Evolutionary conservation across 2,113 vertebrate genomes (phyloP).

Genomic region (Plectropomus leopardus): DNA sequence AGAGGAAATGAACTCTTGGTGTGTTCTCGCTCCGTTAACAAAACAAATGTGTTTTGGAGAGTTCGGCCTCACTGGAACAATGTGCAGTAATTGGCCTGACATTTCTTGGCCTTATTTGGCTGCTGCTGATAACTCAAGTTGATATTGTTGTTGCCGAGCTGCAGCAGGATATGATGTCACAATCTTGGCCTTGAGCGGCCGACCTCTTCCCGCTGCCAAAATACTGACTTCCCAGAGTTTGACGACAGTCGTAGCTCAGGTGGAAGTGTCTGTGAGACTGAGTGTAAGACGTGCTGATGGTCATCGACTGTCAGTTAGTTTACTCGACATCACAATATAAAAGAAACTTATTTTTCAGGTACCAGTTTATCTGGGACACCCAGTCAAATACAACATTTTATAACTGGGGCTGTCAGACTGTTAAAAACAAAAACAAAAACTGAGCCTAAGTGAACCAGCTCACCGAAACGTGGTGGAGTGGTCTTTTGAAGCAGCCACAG

Average conservation of each 20-base stretch:
- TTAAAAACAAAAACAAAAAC: too few species aligned
- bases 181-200: constrained; percentile 17
- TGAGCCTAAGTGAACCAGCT: too few species aligned
- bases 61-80: constrained; percentile 36
- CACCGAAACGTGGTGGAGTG: too few species aligned
- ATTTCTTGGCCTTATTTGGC: constrained; percentile 54
- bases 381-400: too few species aligned
- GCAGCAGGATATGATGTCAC: constrained; percentile 58
- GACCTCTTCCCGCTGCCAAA: constrained; percentile 6
- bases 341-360: too few species aligned
- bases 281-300: too few species aligned
- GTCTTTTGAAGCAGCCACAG: too few species aligned
- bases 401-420: too few species aligned
- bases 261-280: too few species aligned
- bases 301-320: too few species aligned
- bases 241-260: neutral
- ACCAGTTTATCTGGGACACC: too few species aligned
- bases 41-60: constrained; percentile 41
- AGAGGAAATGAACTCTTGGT: constrained; percentile 50
- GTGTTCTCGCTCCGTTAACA: constrained; percentile 27
- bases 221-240: neutral
- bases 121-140: constrained; percentile 37
- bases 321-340: too few species aligned
- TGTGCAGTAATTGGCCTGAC: constrained; percentile 42
- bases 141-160: constrained; percentile 31